A percentile compares a stretch with the other conserved stretches of the same genome.
These are phyloP conservation scores for Myathropa florea DNA, from an alignment of 2,888 invertebrate species.

Conservation along the genomic window DNA sequence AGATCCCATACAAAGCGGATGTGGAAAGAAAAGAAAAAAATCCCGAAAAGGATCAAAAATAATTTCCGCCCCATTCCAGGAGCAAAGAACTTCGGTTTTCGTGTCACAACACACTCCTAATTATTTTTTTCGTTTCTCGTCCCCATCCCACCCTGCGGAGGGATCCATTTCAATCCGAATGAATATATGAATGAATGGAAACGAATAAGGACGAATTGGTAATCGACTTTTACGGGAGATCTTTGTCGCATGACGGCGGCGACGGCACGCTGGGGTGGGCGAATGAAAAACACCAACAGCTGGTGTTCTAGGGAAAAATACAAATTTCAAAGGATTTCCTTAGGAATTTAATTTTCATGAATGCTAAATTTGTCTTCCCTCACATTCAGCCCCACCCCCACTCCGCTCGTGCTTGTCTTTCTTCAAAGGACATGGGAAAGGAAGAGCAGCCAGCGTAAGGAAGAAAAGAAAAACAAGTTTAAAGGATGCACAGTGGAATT, in stretches of 20 bases:
- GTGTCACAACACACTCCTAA: constrained; percentile 20
- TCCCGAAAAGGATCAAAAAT: neutral
- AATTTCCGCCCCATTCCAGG: neutral
- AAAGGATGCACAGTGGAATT: constrained; percentile 18
- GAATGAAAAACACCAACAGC: constrained; percentile 3
- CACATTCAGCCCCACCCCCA: neutral
- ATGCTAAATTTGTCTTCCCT: constrained; percentile 3
- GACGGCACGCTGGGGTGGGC: neutral
- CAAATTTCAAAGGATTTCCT: constrained; percentile 37
- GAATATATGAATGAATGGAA: constrained; percentile 4
- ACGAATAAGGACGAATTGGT: constrained; percentile 26
- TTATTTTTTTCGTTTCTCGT: constrained; percentile 7
- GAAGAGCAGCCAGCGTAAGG: neutral
- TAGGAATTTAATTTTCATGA: constrained; percentile 46
- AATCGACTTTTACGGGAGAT: constrained; percentile 25
- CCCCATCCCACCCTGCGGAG: neutral
- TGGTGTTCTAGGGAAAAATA: constrained; percentile 1
- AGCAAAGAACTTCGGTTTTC: neutral
- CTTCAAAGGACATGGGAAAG: neutral
- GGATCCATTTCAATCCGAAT: neutral
- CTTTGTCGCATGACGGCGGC: neutral
- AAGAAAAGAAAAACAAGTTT: neutral
- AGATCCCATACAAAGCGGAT: neutral
- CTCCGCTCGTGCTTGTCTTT: neutral
- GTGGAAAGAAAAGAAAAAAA: neutral